These are phyloP conservation scores for Caenorhabditis wallacei DNA, from an alignment of 2,888 invertebrate genomes.

Conservation along the genomic window DNA sequence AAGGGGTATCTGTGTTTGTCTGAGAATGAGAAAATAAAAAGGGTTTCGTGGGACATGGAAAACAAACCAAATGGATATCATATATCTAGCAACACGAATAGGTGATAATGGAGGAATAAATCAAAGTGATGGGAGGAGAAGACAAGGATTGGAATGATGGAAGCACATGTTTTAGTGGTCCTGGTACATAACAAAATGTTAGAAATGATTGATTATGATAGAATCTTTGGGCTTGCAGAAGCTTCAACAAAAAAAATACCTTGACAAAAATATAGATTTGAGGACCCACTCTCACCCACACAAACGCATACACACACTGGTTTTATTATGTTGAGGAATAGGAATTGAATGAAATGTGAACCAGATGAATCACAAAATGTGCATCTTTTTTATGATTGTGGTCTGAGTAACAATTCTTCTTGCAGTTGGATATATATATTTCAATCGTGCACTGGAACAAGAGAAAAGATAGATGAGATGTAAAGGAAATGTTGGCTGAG, in stretches of 20 bases:
- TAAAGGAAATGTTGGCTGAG: slow-evolving; percentile 10
- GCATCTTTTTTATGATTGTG: slow-evolving; percentile 57
- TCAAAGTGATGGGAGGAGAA: slow-evolving; percentile 36
- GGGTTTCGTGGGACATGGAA: slow-evolving; percentile 20
- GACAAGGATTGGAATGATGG: neutral
- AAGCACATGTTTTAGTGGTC: slow-evolving; percentile 34
- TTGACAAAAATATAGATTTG: slow-evolving; percentile 4
- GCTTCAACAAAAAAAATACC: neutral
- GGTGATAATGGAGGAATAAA: slow-evolving; percentile 43
- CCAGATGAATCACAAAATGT: slow-evolving; percentile 59
- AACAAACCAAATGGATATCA: slow-evolving; percentile 36
- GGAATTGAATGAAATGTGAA: slow-evolving; percentile 48
- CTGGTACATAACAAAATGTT: slow-evolving; percentile 48
- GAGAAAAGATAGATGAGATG: neutral
- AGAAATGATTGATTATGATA: slow-evolving; percentile 43
- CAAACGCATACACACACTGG: slow-evolving; percentile 34
- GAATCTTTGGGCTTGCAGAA: neutral
- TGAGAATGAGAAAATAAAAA: slow-evolving; percentile 2
- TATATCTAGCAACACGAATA: slow-evolving; percentile 10
- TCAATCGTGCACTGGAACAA: neutral
- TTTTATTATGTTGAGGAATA: slow-evolving; percentile 41
- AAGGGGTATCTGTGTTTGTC: slow-evolving; percentile 42
- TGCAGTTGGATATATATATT: slow-evolving; percentile 2
- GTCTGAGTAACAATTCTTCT: slow-evolving; percentile 47
- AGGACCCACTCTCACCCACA: neutral